Conservation (phyloP, 2,113 vertebrate genomes). For the Laticauda colubrina region DNA sequence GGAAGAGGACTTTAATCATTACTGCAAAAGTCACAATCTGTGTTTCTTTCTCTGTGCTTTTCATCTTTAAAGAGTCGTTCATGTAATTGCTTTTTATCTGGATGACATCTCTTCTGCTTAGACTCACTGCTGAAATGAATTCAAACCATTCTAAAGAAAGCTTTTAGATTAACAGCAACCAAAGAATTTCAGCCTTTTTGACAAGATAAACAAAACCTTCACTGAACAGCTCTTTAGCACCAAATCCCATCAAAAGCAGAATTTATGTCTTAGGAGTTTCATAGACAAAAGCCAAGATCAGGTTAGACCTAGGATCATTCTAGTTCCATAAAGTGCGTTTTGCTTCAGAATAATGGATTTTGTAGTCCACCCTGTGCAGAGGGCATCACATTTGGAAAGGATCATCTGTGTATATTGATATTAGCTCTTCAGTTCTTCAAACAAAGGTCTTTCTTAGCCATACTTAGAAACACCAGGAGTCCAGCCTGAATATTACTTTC, state of each 20-base stretch:
- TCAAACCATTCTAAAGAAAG: neutral
- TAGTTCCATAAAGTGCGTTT: neutral
- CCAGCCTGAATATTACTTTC: neutral
- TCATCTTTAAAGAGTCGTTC: neutral
- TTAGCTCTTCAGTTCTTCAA: neutral
- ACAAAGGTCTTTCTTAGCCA: neutral
- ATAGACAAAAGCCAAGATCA: neutral
- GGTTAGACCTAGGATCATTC: neutral
- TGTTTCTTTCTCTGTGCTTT: neutral
- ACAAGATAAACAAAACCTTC: neutral
- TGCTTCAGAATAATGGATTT: neutral
- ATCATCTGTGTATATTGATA: neutral
- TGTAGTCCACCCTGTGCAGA: neutral
- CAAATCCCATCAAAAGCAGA: neutral
- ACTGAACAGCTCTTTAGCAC: neutral
- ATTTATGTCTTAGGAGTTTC: neutral
- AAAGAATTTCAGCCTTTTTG: neutral
- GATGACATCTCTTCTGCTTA: neutral
- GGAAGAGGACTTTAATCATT: neutral
- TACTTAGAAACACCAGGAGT: neutral
- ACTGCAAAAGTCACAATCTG: neutral
- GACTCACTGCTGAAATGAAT: neutral
- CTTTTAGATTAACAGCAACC: neutral
- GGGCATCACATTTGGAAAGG: neutral
- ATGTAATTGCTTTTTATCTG: neutral